A percentile compares a stretch with the other conserved stretches of the same genome.
Conservation (phyloP, 2,113 vertebrate genomes). For the Dipodomys merriami region DNA sequence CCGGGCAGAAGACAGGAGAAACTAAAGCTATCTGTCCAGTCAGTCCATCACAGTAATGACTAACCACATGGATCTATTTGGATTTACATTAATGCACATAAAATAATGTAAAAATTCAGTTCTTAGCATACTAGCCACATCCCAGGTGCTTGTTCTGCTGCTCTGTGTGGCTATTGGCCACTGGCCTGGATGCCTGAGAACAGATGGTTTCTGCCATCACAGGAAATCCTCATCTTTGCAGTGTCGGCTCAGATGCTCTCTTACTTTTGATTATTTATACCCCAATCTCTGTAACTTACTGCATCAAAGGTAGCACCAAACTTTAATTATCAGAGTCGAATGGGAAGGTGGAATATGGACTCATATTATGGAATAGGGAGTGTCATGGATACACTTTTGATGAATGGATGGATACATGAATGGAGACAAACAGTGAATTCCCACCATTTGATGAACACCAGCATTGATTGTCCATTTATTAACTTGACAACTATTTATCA, state of each 20-base stretch:
- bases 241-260: background rate
- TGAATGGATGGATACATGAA: background rate
- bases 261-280: background rate
- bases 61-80: background rate
- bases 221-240: background rate
- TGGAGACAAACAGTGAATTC: background rate
- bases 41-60: background rate
- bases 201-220: background rate
- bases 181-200: background rate
- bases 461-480: background rate
- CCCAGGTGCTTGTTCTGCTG: no score
- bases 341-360: background rate
- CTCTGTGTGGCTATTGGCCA: background rate
- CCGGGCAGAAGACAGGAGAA: background rate
- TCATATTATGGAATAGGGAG: background rate
- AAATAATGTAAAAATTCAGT: constrained; percentile 18
- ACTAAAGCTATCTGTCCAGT: background rate
- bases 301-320: background rate
- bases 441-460: background rate
- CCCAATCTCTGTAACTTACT: background rate
- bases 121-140: no score
- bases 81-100: constrained; percentile 10
- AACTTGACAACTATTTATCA: constrained; percentile 25
- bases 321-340: constrained; percentile 4
- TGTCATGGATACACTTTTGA: background rate